Evolutionary conservation across 2,113 vertebrate genomes (phyloP), one percentile per base, ranked within the genome.

Genomic region (Saguinus imperator): DNA sequence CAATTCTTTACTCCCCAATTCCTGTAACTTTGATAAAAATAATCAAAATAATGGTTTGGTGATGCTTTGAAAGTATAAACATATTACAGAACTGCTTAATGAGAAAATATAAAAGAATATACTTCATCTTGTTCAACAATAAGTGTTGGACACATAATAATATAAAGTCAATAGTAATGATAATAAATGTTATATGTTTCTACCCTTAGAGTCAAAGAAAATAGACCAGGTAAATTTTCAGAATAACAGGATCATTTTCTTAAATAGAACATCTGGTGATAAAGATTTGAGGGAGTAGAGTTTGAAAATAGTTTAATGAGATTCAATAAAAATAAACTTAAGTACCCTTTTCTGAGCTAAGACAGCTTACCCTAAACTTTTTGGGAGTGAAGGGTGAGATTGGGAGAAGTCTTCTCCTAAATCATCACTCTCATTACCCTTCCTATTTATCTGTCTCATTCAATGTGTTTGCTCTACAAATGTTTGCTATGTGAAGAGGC

Each of bases 141-240:
- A 40, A 94, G 88, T 76, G 4, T 82, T 92, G 77, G 37, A 72
- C 58, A 87, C 18, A 57, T 84, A 81, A 94, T 92, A 84, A 8
- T 81, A 90, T 85, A 77, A 96, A 93, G 23, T 32, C 75, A 88
- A 68, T 83, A 73, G 9, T 76, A 76, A 94, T 87, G 48, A 89
- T 79, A 96, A 92, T 7, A 94, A 48, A 87, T 86, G 21, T n/a
- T 50, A 88, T 55, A 40, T 8, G 48, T 90, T 95, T 93, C 35
- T 6, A 82, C 5, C 0, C 4, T 89, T 91, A 55, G 14, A 68
- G 5, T 97, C 25, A 93, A 91, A 88, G 17, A 85, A 95, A 79
- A 37, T 94, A 91, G 35, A 85, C 0, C 10, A 89, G 17, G 5
- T 0, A 86, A 73, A 61, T 37, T 91, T 86, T 87, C 29, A 58